phyloP scores from a whole-genome alignment of 2,888 invertebrate genomes.

The Clanis bilineata region DNA sequence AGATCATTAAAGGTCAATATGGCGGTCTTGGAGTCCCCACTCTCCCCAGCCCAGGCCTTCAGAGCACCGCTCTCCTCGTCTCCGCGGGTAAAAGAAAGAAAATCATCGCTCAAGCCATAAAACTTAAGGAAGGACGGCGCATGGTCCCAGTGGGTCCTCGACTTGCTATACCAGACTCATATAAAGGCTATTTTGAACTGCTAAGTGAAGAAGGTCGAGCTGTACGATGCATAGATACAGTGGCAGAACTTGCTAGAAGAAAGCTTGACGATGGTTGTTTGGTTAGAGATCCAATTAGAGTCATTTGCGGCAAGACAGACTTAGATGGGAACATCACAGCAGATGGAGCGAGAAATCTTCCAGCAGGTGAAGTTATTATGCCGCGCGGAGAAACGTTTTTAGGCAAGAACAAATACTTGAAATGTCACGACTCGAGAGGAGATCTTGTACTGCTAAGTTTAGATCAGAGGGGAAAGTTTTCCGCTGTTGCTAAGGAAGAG shows the following conservation, averaged over 20 bases:
- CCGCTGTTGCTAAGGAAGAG: conserved; percentile 95
- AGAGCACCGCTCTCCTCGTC: conserved; percentile 92
- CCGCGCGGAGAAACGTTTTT: conserved; percentile 87
- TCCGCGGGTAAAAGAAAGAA: conserved; percentile 93
- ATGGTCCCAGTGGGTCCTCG: conserved; percentile 91
- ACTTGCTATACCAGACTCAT: conserved; percentile 94
- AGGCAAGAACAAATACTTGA: conserved; percentile 90
- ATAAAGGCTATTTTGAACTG: conserved; percentile 96
- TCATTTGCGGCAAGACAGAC: conserved; percentile 84
- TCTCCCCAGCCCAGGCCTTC: conserved; percentile 91
- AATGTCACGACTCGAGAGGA: conserved; percentile 93
- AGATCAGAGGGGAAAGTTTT: conserved; percentile 95
- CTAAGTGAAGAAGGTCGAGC: conserved; percentile 96
- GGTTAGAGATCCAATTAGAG: conserved; percentile 90
- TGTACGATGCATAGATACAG: conserved; percentile 94
- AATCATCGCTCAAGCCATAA: conserved; percentile 93
- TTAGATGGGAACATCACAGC: conserved; percentile 84
- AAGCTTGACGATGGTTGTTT: conserved; percentile 89
- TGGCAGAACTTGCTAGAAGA: conserved; percentile 90
- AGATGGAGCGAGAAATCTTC: conserved; percentile 87
- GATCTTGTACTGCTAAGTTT: conserved; percentile 91
- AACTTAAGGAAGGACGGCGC: conserved; percentile 93
- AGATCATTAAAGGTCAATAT: conserved; percentile 97
- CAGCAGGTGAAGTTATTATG: conserved; percentile 92
- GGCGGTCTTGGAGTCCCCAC: conserved; percentile 94